Evolutionary conservation across 2,113 vertebrate genomes (phyloP).

Genomic region (Cygnus buccinator): DNA sequence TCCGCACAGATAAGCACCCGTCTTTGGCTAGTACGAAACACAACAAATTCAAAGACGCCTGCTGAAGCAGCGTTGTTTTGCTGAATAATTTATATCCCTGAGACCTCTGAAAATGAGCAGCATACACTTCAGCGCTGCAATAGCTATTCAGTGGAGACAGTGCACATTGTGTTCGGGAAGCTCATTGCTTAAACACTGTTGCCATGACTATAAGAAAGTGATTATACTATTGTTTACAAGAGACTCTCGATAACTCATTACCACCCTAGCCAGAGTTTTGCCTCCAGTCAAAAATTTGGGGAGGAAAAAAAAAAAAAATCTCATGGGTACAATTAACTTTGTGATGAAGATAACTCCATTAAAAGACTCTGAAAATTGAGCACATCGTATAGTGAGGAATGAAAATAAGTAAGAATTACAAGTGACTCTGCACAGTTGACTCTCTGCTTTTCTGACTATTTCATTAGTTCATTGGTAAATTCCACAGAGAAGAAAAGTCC

Average conservation of each 20-base stretch:
- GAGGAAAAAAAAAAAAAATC: neutral
- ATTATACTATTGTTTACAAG: constrained; percentile 58
- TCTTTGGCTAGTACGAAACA: neutral
- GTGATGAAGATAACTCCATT: constrained; percentile 38
- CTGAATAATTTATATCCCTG: constrained; percentile 46
- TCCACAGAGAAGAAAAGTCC: neutral
- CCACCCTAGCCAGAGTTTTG: constrained; percentile 38
- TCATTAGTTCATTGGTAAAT: neutral
- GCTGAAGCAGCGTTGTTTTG: constrained; percentile 47
- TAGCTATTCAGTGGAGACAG: constrained; percentile 37
- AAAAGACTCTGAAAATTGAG: constrained; percentile 7
- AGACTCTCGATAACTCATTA: constrained; percentile 54
- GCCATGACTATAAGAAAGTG: constrained; percentile 66
- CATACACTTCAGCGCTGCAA: neutral
- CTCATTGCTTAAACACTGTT: constrained; percentile 56
- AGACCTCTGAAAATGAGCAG: constrained; percentile 64
- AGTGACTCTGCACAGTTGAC: neutral
- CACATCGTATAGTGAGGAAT: neutral
- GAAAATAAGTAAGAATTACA: neutral
- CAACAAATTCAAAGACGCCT: constrained; percentile 27
- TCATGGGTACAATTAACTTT: constrained; percentile 49
- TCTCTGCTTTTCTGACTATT: neutral
- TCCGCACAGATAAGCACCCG: neutral
- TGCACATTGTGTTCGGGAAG: constrained; percentile 42
- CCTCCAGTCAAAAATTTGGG: constrained; percentile 41